Evolutionary conservation across 2,113 vertebrate genomes (phyloP), one percentile per base, ranked within the genome.

Genomic region (Panthera tigris): DNA sequence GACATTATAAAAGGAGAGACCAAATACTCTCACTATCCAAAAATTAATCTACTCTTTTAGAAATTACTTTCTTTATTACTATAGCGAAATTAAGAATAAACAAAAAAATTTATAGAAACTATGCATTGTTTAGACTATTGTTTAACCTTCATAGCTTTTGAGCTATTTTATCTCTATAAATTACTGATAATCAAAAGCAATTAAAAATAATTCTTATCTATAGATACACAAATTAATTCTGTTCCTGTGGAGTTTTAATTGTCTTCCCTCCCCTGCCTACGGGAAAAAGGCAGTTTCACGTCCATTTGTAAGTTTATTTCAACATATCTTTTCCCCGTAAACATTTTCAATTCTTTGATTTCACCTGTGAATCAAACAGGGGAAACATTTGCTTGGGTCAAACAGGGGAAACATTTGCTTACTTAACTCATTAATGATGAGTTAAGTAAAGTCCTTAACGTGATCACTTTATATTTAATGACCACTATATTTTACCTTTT

Each of bases 141-240:
- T 71, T 92, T 73, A 83, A 55, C 8, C 25, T 85, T 92, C 84
- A 21, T 57, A 80, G 41, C 48, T 57, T 92, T 52, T 41, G 61
- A 89, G 36, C 33, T 55, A 80, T 55, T 97, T 94, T 81, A 68
- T 61, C 23, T 94, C 31, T 81, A 7, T 86, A 80, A 85, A 66
- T 91, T 83, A 93, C 29, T 71, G 80, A 36, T 76, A 94, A 85
- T 12, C 12, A 33, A 84, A 1, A 96, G n/a, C 25, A 85, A 86
- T 82, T 61, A 57, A 63, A 90, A 97, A 82, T 69, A 86, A 78
- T 78, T 82, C 23, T 84, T 97, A 68, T 92, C n/a, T 85, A 61
- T 25, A 91, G 13, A 87, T 10, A 86, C 31, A 50, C 16, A 89
- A 93, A 92, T 76, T 76, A 92, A 78, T 92, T 92, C 31, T 78